phyloP scores from a whole-genome alignment of 2,888 invertebrate genomes.

The Pachliopta kotzebuea region DNA sequence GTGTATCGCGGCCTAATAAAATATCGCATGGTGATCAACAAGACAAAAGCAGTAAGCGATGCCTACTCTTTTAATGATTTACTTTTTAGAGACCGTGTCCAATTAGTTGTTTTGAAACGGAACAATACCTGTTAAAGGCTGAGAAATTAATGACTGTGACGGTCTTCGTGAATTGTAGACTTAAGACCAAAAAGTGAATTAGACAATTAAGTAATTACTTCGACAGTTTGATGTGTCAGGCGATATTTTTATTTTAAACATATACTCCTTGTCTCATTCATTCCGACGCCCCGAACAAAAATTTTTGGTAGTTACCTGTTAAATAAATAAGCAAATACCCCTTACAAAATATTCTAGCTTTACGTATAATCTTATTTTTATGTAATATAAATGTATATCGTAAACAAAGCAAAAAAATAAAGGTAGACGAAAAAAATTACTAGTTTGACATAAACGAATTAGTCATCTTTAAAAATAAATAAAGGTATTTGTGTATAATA shows the following conservation, averaged over 20 bases:
- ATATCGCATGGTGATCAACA: constrained; percentile 4
- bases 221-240: background rate
- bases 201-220: constrained; percentile 1
- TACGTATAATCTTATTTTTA: no score
- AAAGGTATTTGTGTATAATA: no score
- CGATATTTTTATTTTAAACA: background rate
- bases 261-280: background rate
- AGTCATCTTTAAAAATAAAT: no score
- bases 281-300: no score
- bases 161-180: background rate
- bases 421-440: no score
- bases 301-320: no score
- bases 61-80: constrained; percentile 11
- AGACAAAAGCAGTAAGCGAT: constrained; percentile 14
- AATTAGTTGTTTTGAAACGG: constrained; percentile 24
- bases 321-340: no score
- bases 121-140: constrained; percentile 14
- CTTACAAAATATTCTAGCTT: no score
- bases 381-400: no score
- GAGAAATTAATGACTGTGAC: constrained; percentile 11
- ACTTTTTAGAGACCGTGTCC: constrained; percentile 24
- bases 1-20: constrained; percentile 7
- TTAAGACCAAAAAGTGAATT: constrained; percentile 2
- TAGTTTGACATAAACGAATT: no score
- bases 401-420: no score